These are phyloP conservation scores for Ceuthmochares aereus DNA, from an alignment of 2,113 vertebrate species.

Conservation along the genomic window DNA sequence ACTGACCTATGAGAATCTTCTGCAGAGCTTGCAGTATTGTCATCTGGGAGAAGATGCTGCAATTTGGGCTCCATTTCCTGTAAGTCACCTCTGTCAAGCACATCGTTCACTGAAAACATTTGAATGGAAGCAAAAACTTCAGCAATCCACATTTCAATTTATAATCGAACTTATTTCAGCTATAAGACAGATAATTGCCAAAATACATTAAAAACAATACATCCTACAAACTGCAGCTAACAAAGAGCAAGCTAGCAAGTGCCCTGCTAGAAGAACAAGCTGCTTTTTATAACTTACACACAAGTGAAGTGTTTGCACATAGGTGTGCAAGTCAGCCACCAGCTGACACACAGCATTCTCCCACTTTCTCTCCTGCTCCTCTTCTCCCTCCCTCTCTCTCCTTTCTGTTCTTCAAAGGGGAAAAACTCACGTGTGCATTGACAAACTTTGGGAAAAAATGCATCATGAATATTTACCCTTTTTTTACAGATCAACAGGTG, in stretches of 20 bases:
- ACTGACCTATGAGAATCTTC: conserved; percentile 58
- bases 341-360: background rate
- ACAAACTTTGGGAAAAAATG: background rate
- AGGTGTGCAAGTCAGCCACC: background rate
- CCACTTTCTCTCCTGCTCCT: background rate
- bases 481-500: background rate
- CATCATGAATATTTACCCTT: background rate
- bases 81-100: background rate
- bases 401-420: background rate
- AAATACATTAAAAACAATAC: background rate
- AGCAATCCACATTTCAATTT: background rate
- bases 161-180: background rate
- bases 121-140: background rate
- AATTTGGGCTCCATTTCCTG: conserved; percentile 11
- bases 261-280: background rate
- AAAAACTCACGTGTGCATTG: background rate
- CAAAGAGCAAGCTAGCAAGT: background rate
- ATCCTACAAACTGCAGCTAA: background rate
- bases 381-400: background rate
- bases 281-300: background rate
- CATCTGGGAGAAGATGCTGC: background rate
- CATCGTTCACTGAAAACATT: conserved; percentile 48
- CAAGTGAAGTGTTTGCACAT: background rate
- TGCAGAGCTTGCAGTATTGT: background rate
- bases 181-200: background rate